Percentiles rank a stretch among this genome's conserved stretches.
These are phyloP conservation scores for Upupa epops DNA, from an alignment of 2,113 vertebrate species.

Conservation along the genomic window DNA sequence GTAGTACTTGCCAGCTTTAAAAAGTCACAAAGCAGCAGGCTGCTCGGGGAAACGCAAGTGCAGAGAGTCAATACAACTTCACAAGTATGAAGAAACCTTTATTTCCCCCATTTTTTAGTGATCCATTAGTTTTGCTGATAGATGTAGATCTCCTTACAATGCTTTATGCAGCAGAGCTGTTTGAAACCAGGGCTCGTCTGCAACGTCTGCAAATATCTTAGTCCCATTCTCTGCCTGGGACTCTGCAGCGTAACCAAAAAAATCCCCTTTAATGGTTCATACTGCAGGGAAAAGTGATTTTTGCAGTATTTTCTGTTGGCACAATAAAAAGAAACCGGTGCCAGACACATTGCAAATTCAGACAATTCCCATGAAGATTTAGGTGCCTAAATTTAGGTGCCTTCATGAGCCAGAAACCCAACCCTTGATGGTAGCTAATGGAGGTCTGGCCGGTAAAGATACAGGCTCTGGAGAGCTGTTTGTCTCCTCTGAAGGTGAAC, in stretches of 20 bases:
- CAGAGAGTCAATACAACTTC: background rate
- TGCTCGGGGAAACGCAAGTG: background rate
- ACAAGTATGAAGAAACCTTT: background rate
- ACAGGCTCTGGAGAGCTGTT: background rate
- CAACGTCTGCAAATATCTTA: background rate
- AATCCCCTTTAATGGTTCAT: fast-evolving
- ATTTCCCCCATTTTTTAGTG: background rate
- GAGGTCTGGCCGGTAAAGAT: background rate
- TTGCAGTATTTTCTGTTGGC: background rate
- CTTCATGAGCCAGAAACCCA: background rate
- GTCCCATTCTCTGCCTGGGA: background rate
- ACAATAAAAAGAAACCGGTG: background rate
- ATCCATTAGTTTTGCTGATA: background rate
- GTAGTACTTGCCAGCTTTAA: background rate
- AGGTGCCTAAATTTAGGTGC: background rate
- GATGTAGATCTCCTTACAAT: background rate
- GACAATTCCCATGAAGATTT: background rate
- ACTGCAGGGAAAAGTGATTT: background rate
- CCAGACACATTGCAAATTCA: background rate
- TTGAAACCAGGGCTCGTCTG: background rate
- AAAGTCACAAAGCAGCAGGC: background rate
- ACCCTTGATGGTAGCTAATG: background rate
- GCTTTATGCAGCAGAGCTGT: background rate
- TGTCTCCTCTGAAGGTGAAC: background rate
- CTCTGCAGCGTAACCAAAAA: background rate